These are phyloP conservation scores for Cyrtorhinus lividipennis DNA, from an alignment of 1,140 invertebrate species.

Conservation along the genomic window DNA sequence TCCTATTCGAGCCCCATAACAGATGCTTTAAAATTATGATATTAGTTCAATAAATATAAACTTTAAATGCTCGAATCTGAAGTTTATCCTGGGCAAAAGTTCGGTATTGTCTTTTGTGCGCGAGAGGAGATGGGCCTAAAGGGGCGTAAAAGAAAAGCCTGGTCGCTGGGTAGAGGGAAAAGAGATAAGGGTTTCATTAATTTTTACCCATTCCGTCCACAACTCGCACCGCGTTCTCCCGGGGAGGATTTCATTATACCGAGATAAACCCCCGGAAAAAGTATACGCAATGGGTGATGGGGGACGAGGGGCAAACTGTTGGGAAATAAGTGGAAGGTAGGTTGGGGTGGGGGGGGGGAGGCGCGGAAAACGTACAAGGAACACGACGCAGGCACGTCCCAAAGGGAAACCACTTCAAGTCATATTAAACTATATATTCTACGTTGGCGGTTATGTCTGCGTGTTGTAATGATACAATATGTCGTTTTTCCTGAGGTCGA, in stretches of 20 bases:
- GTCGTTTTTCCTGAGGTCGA: not conserved
- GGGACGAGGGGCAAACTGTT: no score
- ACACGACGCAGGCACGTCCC: no score
- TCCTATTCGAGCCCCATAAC: not conserved
- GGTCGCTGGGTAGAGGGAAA: not conserved
- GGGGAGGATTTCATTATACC: conserved; percentile 12
- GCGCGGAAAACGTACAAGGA: not conserved
- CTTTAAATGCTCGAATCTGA: conserved; percentile 12
- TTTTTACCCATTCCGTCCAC: conserved; percentile 3
- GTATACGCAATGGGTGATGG: no score
- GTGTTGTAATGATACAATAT: not conserved
- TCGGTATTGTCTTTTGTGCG: conserved; percentile 15
- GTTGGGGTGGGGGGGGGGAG: not conserved
- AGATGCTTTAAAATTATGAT: conserved; percentile 13
- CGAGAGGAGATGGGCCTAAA: not conserved
- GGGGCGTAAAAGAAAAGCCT: conserved; percentile 4
- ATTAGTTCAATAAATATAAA: conserved; percentile 13
- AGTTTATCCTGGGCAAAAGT: conserved; percentile 10
- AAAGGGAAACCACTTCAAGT: conserved; percentile 4
- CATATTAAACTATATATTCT: conserved; percentile 16
- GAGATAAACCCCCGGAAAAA: conserved; percentile 5
- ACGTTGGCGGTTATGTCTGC: not conserved
- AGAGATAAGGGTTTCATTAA: conserved; percentile 14
- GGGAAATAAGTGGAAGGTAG: not conserved
- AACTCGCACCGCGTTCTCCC: not conserved